Conservation (phyloP, 2,888 invertebrate species). For the Patella depressa region DNA sequence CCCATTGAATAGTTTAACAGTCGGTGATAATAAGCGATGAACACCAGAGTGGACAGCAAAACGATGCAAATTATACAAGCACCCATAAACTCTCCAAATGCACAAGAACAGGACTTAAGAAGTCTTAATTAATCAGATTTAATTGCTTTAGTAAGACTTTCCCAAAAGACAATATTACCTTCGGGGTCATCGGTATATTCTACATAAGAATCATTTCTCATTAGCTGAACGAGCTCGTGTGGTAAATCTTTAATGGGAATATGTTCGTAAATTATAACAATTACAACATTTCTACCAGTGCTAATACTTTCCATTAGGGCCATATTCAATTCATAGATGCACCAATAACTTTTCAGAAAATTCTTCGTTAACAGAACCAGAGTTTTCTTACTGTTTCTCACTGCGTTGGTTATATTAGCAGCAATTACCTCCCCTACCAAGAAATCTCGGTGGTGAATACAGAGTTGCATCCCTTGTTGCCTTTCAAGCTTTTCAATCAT, state of each 20-base stretch:
- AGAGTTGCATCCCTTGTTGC: no score
- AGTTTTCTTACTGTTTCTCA: constrained; percentile 38
- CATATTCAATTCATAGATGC: constrained; percentile 40
- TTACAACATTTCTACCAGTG: constrained; percentile 25
- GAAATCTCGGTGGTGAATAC: constrained; percentile 35
- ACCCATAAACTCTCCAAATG: no score
- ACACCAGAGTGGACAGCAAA: constrained; percentile 20
- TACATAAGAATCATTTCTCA: constrained; percentile 20
- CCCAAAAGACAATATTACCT: constrained; percentile 1
- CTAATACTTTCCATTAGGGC: constrained; percentile 31
- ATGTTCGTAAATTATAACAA: constrained; percentile 23
- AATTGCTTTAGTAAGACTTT: background rate
- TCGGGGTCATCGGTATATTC: constrained; percentile 16
- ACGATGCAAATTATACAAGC: constrained; percentile 6
- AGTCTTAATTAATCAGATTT: constrained; percentile 15
- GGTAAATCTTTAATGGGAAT: constrained; percentile 14
- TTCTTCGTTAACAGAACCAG: constrained; percentile 40
- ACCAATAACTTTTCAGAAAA: constrained; percentile 40
- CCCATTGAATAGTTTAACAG: no score
- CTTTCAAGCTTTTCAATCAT: no score
- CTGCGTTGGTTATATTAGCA: constrained; percentile 42
- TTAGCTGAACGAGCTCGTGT: constrained; percentile 14
- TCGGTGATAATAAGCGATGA: no score
- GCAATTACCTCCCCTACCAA: constrained; percentile 42
- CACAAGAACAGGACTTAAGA: no score